phyloP scores from a whole-genome alignment of 2,888 invertebrate genomes.

The Hylaea fasciaria region DNA sequence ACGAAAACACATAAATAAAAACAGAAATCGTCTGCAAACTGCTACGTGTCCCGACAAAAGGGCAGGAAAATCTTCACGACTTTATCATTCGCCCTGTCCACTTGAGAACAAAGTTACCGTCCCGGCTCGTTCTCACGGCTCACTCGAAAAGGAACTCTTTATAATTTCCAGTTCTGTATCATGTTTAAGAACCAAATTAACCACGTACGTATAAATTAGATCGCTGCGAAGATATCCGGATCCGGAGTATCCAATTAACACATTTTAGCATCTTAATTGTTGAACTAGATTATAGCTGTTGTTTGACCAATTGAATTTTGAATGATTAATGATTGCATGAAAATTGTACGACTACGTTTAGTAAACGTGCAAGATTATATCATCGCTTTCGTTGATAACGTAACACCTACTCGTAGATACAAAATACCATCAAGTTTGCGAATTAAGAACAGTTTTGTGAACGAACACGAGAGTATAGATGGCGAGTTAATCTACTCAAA shows the following conservation, averaged over 20 bases:
- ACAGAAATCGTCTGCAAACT: constrained; percentile 39
- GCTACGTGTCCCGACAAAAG: constrained; percentile 44
- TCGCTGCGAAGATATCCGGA: constrained; percentile 37
- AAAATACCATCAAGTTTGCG: neutral
- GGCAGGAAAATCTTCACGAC: constrained; percentile 38
- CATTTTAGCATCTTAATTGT: constrained; percentile 30
- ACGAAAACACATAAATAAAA: constrained; percentile 40
- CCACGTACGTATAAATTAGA: constrained; percentile 24
- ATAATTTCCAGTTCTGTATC: constrained; percentile 19
- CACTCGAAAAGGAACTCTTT: constrained; percentile 14
- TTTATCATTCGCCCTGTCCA: constrained; percentile 42
- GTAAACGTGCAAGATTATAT: no score
- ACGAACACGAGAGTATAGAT: constrained; percentile 1
- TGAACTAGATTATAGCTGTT: constrained; percentile 14
- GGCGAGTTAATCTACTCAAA: constrained; percentile 1
- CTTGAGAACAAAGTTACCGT: constrained; percentile 27
- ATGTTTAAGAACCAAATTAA: constrained; percentile 29
- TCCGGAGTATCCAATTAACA: constrained; percentile 38
- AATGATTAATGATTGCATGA: neutral
- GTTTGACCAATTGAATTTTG: constrained; percentile 8
- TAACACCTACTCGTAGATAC: no score
- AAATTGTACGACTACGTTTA: no score
- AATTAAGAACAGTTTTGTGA: constrained; percentile 11
- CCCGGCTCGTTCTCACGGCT: constrained; percentile 25
- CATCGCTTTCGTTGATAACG: no score